Base-by-base conservation (phyloP, 2,888 invertebrate species). In the Halictus quadricinctus region DNA sequence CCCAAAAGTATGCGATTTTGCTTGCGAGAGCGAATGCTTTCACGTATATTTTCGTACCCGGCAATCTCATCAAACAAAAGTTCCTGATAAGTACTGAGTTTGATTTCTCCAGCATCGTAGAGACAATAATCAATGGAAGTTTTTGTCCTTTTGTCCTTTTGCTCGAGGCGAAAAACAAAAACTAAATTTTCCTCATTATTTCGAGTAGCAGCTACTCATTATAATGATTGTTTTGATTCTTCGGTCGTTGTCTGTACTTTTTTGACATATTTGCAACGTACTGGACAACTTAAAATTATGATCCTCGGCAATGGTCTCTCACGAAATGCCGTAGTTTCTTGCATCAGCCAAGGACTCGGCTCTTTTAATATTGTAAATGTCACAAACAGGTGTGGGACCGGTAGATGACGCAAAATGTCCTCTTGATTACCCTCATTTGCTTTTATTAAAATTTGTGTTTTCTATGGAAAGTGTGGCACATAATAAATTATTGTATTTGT, bases 291-390 rank as follows among this genome's bases (percentile, higher is more conserved):
- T 81, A 83, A 77, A 83, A 77, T 72, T 77, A 83, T 75, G 75
- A 88, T 83, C 84, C 88, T 76, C 75, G 72, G 72, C 77, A 79
- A 72, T 83, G 79, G 80, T 85, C 84, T 92, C 93, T 94, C 93
- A 90, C 88, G 94, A 94, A 94, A 94, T 87, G 85, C 89, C 85
- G 88, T 88, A 90, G 88, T 90, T 88, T 92, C 94, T 94, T 94
- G 94, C 94, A 91, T 94, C 94, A 94, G 94, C 94, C 93, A 92
- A 92, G 93, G 93, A 93, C 92, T 91, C 88, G 84, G 87, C 88
- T 91, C 90, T 92, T 93, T 92, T 91, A 88, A 83, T 88, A 86
- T 88, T 88, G 85, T 85, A 91, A 91, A 92, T 93, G 87, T 90
- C 89, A 90, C 82, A 90, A 90, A 89, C 92, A 92, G 92, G 93